Conservation (phyloP, 1,140 invertebrate genomes). For the Oryzaephilus surinamensis region DNA sequence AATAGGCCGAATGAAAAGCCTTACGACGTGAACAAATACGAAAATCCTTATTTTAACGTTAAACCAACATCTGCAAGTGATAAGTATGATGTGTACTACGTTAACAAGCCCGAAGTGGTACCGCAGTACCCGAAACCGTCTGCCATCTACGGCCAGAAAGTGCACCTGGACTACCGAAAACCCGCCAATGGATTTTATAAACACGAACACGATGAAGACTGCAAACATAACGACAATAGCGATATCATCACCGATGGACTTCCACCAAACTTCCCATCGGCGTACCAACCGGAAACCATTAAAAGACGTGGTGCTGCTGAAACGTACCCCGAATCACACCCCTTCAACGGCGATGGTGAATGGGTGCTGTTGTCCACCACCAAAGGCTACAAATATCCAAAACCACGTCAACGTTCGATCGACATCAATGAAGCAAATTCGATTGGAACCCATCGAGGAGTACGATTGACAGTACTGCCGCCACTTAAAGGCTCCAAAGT, state of each 20-base stretch:
- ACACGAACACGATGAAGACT: constrained; percentile 17
- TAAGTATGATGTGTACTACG: background rate
- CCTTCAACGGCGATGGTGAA: constrained; percentile 54
- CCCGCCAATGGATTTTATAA: constrained; percentile 8
- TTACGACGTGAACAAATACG: constrained; percentile 17
- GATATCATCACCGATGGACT: constrained; percentile 57
- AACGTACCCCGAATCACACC: constrained; percentile 38
- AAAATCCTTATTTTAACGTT: constrained; percentile 3
- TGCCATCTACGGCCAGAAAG: constrained; percentile 21
- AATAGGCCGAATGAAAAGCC: constrained; percentile 21
- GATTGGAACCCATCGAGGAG: constrained; percentile 38
- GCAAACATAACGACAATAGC: constrained; percentile 25
- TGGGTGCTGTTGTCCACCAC: constrained; percentile 68
- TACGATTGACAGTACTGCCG: constrained; percentile 60
- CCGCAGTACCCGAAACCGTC: constrained; percentile 14
- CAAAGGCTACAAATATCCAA: constrained; percentile 52
- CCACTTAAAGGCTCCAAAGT: constrained; percentile 46
- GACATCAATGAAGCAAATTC: constrained; percentile 25
- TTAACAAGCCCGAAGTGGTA: constrained; percentile 6
- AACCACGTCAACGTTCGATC: constrained; percentile 37
- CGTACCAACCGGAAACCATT: too few species aligned
- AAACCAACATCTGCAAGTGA: constrained; percentile 4
- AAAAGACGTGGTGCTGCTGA: constrained; percentile 16
- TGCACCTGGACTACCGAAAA: constrained; percentile 24
- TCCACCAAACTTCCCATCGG: constrained; percentile 53